Evolutionary conservation across 2,797 vertebrate species (phyloP).

Genomic region (Chaunax sp.): DNA sequence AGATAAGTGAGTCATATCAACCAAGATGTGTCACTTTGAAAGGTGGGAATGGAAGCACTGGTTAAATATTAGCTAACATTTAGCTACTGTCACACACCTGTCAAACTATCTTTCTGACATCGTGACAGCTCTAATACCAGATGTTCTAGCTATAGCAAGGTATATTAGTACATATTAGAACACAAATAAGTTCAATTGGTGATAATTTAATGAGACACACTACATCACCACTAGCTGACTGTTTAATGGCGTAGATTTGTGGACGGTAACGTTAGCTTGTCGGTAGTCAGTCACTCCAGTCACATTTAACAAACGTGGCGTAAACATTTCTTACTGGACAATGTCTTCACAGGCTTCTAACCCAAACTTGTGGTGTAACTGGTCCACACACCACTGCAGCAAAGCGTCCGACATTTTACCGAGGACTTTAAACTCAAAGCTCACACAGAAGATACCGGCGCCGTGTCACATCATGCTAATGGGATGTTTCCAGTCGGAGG

Average conservation of each 20-base stretch:
- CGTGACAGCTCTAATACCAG: not conserved
- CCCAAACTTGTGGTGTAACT: constrained; percentile 86
- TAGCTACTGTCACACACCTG: not conserved
- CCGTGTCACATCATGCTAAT: not conserved
- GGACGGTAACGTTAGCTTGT: constrained; percentile 10
- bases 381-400: constrained; percentile 87
- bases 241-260: not conserved
- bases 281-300: not conserved
- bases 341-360: constrained; percentile 93
- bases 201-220: not conserved
- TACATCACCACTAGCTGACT: not conserved
- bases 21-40: too few relatives aligned
- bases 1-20: too few relatives aligned
- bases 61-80: not conserved
- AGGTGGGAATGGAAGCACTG: not conserved
- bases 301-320: constrained; percentile 19
- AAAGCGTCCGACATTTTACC: constrained; percentile 79
- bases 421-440: not conserved
- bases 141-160: not conserved
- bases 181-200: rapidly evolving
- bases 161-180: not conserved
- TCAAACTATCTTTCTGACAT: not conserved
- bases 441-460: not conserved
- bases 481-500: constrained; percentile 56
- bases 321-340: constrained; percentile 82